Evolutionary conservation across 2,113 vertebrate genomes (phyloP).

Genomic region (Cepphus grylle): DNA sequence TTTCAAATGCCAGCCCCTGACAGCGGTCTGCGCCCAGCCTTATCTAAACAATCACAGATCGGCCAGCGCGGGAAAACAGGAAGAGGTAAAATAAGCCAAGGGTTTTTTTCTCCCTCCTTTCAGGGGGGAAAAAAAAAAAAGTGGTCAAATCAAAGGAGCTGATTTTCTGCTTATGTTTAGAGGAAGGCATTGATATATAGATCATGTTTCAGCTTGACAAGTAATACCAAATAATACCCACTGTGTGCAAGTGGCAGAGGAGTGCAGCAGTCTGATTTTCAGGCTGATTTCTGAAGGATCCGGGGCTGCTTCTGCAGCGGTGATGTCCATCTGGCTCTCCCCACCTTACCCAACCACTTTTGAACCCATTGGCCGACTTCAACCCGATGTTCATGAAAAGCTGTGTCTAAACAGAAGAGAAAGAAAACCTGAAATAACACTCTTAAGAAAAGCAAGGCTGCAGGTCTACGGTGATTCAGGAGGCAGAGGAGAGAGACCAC

Average conservation of each 20-base stretch:
- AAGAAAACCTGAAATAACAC: background rate
- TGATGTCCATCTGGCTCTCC: background rate
- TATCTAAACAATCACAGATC: background rate
- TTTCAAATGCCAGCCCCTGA: background rate
- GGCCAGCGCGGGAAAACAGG: background rate
- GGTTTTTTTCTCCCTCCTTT: background rate
- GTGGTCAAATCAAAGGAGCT: background rate
- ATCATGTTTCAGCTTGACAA: background rate
- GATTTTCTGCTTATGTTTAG: background rate
- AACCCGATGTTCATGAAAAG: background rate
- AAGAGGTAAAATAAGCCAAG: constrained; percentile 21
- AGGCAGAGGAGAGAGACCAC: background rate
- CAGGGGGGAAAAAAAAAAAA: background rate
- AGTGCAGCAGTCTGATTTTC: background rate
- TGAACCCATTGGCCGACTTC: background rate
- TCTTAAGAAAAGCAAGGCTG: background rate
- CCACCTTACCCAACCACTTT: background rate
- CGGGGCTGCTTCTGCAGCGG: background rate
- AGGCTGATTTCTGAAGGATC: background rate
- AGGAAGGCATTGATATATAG: background rate
- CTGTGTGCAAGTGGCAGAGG: background rate
- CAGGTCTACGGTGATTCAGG: background rate
- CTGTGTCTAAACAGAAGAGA: background rate
- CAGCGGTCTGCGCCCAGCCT: background rate
- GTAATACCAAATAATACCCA: background rate